Conservation (phyloP, 2,888 invertebrate species). For the Ypsolopha scabrella region DNA sequence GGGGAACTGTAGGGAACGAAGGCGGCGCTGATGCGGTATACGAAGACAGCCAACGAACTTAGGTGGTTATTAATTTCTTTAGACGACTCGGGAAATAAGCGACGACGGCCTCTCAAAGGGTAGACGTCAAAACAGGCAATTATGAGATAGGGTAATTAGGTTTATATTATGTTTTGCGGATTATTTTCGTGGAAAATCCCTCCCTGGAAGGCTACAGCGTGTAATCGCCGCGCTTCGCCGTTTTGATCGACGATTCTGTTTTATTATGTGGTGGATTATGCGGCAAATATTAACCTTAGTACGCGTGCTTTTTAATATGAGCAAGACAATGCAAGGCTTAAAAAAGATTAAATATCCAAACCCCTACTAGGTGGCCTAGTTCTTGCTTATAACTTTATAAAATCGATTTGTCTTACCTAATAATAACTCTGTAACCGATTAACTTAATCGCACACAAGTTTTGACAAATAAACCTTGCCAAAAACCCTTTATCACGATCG, state of each 20-base stretch:
- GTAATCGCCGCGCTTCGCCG: slow-evolving; percentile 5
- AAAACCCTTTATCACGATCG: not conserved
- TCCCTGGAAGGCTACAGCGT: slow-evolving; percentile 6
- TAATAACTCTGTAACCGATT: too few species aligned
- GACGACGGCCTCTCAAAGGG: slow-evolving; percentile 53
- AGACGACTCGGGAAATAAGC: slow-evolving; percentile 54
- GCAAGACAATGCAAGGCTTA: not conserved
- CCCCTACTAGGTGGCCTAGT: too few species aligned
- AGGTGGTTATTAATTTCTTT: slow-evolving; percentile 66
- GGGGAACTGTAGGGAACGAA: slow-evolving; percentile 9
- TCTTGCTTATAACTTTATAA: too few species aligned
- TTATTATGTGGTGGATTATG: not conserved
- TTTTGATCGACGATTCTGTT: slow-evolving; percentile 3
- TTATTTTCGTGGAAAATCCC: slow-evolving; percentile 25
- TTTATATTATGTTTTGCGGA: slow-evolving; percentile 48
- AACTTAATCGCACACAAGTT: too few species aligned
- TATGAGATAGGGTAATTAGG: slow-evolving; percentile 62
- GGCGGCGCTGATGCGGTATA: slow-evolving; percentile 33
- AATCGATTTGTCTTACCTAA: too few species aligned
- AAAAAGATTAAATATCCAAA: too few species aligned
- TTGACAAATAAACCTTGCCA: too few species aligned
- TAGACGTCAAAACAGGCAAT: slow-evolving; percentile 67
- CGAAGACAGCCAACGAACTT: slow-evolving; percentile 45
- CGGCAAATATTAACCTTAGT: not conserved
- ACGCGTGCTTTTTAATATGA: not conserved